Conservation (phyloP, 2,797 vertebrate genomes). For the Sebastes goodei region DNA sequence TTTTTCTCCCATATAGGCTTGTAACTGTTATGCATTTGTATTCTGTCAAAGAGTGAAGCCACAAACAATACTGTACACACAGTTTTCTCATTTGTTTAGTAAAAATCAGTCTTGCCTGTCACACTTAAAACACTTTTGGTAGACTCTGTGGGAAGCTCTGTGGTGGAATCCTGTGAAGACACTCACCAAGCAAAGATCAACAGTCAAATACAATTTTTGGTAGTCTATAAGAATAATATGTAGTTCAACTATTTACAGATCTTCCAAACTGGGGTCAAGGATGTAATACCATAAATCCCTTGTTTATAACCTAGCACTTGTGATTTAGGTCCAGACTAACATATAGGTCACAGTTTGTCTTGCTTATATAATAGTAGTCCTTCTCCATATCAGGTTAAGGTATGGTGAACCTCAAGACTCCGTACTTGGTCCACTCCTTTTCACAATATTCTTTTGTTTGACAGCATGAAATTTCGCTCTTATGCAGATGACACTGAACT, state of each 20-base stretch:
- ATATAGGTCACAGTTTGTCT: conserved; percentile 1
- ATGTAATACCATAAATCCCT: not conserved
- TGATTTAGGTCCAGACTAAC: conserved; percentile 25
- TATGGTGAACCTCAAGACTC: conserved; percentile 18
- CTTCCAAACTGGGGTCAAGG: conserved; percentile 34
- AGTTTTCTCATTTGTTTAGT: conserved; percentile 37
- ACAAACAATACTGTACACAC: conserved; percentile 54
- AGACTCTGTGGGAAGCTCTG: conserved; percentile 68
- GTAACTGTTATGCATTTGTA: conserved; percentile 34
- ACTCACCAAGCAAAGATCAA: conserved; percentile 46
- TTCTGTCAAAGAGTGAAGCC: conserved; percentile 33
- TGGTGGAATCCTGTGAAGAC: conserved; percentile 42
- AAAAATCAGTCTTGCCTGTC: conserved; percentile 43
- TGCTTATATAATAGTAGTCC: not conserved
- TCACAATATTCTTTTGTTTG: not conserved
- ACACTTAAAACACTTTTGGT: conserved; percentile 53
- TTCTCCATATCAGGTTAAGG: not conserved
- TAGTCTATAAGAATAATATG: conserved; percentile 72
- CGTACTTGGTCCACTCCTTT: conserved; percentile 11
- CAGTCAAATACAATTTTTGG: conserved; percentile 71
- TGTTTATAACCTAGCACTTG: conserved; percentile 2
- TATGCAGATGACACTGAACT: conserved; percentile 12
- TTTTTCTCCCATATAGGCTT: conserved; percentile 53
- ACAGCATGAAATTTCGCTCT: not conserved
- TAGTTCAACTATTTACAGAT: conserved; percentile 74